These are phyloP conservation scores for Rissa tridactyla DNA, from an alignment of 2,113 vertebrate species.

Conservation along the genomic window DNA sequence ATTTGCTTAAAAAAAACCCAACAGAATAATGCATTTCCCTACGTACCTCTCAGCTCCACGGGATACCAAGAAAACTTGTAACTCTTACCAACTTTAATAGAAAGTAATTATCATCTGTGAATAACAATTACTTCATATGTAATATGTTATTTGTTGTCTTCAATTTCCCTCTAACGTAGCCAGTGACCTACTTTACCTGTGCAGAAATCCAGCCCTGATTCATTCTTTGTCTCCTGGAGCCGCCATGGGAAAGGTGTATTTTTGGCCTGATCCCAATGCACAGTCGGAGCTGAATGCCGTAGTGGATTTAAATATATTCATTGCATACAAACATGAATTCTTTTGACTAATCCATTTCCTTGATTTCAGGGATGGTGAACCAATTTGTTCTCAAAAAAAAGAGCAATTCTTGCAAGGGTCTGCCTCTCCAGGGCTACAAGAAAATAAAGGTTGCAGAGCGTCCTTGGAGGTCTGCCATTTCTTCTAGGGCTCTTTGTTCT, in stretches of 20 bases:
- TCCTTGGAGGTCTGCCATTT: neutral
- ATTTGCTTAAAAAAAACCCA: neutral
- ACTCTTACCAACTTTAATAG: neutral
- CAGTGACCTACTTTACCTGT: neutral
- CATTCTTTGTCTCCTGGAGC: neutral
- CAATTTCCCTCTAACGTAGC: neutral
- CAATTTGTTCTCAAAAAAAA: neutral
- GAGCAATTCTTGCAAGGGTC: neutral
- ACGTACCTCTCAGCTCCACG: neutral
- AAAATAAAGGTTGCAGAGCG: neutral
- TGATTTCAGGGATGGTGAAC: neutral
- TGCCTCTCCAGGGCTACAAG: neutral
- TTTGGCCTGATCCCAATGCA: neutral
- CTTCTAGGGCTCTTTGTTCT: neutral
- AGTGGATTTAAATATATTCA: neutral
- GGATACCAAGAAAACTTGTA: neutral
- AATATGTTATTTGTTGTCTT: neutral
- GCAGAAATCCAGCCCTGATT: neutral
- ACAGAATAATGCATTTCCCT: neutral
- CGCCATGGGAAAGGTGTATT: neutral
- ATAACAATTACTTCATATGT: neutral
- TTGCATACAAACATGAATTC: neutral
- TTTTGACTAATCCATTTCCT: neutral
- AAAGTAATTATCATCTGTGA: neutral
- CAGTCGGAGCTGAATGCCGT: neutral